These are phyloP conservation scores for Coenonympha arcania DNA, from an alignment of 2,888 invertebrate species.

Conservation along the genomic window DNA sequence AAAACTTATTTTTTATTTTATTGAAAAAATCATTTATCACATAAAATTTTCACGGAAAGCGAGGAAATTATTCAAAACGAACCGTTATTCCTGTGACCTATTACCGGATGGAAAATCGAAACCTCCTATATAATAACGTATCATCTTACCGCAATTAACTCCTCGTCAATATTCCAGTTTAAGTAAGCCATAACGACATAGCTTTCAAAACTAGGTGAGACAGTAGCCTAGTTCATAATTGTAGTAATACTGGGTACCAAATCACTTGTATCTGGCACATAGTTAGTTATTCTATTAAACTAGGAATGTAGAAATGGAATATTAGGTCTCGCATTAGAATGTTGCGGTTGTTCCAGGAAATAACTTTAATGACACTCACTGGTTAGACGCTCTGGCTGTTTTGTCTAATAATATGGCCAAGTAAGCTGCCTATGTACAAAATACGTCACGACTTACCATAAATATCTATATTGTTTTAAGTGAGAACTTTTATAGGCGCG, in stretches of 20 bases:
- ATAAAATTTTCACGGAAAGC: background rate
- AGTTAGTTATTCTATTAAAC: background rate
- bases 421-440: too few species aligned
- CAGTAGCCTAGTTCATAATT: conserved; percentile 10
- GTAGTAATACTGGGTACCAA: background rate
- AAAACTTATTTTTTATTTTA: background rate
- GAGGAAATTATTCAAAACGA: background rate
- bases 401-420: too few species aligned
- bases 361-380: background rate
- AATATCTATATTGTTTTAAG: too few species aligned
- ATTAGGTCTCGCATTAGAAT: background rate
- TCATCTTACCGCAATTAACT: conserved; percentile 11
- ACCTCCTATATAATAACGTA: conserved; percentile 13
- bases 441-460: too few species aligned
- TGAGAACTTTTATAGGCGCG: too few species aligned
- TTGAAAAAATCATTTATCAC: background rate
- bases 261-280: background rate
- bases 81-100: background rate
- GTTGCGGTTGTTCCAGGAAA: background rate
- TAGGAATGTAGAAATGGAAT: background rate
- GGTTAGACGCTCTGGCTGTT: background rate
- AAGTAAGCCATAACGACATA: conserved; percentile 13
- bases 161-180: conserved; percentile 20
- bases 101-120: background rate
- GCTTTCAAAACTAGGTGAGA: conserved; percentile 20